A percentile compares a stretch with the other conserved stretches of the same genome.
Conservation (phyloP, 2,888 invertebrate genomes). For the Troides aeacus region DNA sequence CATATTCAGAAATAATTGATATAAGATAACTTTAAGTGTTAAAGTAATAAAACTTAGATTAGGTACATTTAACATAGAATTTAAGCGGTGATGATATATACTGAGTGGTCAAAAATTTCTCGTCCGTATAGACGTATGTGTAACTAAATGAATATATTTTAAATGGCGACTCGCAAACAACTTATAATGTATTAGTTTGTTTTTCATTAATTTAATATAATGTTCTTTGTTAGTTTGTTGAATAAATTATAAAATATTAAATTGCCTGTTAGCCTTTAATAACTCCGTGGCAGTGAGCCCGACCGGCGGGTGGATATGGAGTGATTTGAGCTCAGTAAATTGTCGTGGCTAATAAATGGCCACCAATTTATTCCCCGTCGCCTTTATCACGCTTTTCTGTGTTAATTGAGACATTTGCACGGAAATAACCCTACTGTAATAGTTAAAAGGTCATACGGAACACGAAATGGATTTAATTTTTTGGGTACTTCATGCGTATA, state of each 20-base stretch:
- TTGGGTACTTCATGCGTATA: not conserved
- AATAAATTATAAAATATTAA: slow-evolving; percentile 27
- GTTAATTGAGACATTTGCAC: slow-evolving; percentile 72
- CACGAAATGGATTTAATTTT: not conserved
- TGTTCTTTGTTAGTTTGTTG: not conserved
- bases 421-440: slow-evolving; percentile 43
- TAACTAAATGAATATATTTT: no score
- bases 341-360: slow-evolving; percentile 58
- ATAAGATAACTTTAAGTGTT: no score
- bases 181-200: not conserved
- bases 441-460: slow-evolving; percentile 34
- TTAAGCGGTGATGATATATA: no score
- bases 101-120: no score
- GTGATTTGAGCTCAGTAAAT: slow-evolving; percentile 50
- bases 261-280: slow-evolving; percentile 37
- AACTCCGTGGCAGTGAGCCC: slow-evolving; percentile 31
- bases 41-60: no score
- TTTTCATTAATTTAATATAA: not conserved
- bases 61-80: no score
- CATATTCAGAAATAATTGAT: no score
- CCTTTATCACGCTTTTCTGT: slow-evolving; percentile 60
- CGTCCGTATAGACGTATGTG: no score
- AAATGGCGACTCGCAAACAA: not conserved
- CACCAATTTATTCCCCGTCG: slow-evolving; percentile 61
- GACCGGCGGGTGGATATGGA: slow-evolving; percentile 37